These are phyloP conservation scores for Melanerpes formicivorus DNA, from an alignment of 2,113 vertebrate species.

Conservation along the genomic window DNA sequence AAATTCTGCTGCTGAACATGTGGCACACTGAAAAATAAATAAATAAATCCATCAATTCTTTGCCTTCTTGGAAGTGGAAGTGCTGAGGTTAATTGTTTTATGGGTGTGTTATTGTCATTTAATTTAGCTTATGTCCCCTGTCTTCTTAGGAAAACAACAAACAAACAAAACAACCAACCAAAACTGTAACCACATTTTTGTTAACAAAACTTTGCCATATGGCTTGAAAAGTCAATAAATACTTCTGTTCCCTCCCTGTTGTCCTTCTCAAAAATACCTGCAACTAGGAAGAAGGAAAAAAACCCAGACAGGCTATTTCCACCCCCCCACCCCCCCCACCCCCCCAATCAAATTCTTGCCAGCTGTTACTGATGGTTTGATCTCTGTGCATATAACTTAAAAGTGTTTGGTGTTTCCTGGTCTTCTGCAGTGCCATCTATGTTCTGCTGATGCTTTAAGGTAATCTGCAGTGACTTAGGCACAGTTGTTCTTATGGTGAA, in stretches of 20 bases:
- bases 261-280: neutral
- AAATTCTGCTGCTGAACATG: neutral
- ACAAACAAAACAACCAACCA: too few relatives aligned
- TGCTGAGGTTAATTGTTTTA: neutral
- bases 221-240: neutral
- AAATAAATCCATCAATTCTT: neutral
- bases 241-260: neutral
- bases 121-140: neutral
- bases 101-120: neutral
- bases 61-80: neutral
- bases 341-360: neutral
- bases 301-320: neutral
- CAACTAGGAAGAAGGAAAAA: neutral
- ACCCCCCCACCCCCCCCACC: too few relatives aligned
- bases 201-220: neutral
- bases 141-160: neutral
- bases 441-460: neutral
- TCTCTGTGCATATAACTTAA: too few relatives aligned
- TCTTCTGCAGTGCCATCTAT: neutral
- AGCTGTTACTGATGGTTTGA: neutral
- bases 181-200: neutral
- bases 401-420: neutral
- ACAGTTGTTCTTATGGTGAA: neutral
- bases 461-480: neutral
- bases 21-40: neutral